phyloP scores from a whole-genome alignment of 1,140 invertebrate genomes.

The Tachypleus tridentatus region DNA sequence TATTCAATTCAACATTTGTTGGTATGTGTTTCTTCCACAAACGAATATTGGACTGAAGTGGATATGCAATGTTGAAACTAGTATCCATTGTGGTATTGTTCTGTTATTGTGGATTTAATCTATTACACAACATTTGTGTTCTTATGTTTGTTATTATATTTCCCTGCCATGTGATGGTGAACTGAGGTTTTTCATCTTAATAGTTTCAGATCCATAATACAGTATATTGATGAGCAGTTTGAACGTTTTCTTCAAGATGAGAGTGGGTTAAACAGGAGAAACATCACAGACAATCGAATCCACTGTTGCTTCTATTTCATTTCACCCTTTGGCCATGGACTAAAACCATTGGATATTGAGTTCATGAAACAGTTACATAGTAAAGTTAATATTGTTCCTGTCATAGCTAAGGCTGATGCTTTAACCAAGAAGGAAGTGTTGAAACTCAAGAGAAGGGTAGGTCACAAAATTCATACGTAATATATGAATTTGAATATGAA shows the following conservation, averaged over 20 bases:
- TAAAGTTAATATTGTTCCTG: slow-evolving; percentile 92
- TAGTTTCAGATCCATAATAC: slow-evolving; percentile 51
- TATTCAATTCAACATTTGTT: no score
- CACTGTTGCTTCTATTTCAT: slow-evolving; percentile 99
- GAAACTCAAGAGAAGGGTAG: slow-evolving; percentile 64
- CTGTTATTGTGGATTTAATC: no score
- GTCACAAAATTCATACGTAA: background rate
- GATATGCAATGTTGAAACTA: no score
- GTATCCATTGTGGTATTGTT: no score
- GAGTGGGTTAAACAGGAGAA: slow-evolving; percentile 77
- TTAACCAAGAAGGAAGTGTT: slow-evolving; percentile 89
- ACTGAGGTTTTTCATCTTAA: slow-evolving; percentile 20
- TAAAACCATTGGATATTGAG: slow-evolving; percentile 91
- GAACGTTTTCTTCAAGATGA: slow-evolving; percentile 75
- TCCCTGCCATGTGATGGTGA: background rate
- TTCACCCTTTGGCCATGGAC: slow-evolving; percentile 92
- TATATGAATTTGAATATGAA: no score
- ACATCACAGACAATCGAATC: slow-evolving; percentile 84
- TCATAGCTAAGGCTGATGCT: slow-evolving; percentile 97
- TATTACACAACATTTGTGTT: no score
- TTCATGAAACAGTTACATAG: slow-evolving; percentile 98
- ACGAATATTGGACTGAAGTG: no score
- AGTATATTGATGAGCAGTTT: slow-evolving; percentile 90
- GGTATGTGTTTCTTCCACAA: no score
- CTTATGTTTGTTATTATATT: no score